Percentiles rank a stretch among this genome's conserved stretches.
phyloP scores from a whole-genome alignment of 2,113 vertebrate species.

The Cyanocitta stelleri region DNA sequence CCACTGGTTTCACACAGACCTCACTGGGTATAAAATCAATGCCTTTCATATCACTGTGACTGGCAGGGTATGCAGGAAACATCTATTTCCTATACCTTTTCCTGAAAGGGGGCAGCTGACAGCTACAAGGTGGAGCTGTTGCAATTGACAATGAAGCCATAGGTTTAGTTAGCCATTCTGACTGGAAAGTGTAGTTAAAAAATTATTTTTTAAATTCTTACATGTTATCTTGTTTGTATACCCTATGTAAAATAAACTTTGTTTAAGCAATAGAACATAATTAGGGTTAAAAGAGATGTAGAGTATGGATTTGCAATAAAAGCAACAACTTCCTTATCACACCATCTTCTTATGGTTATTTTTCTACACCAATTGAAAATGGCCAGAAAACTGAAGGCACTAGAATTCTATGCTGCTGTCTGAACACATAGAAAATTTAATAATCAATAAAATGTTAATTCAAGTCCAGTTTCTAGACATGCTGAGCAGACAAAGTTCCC shows the following conservation, averaged over 20 bases:
- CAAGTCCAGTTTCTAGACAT: neutral
- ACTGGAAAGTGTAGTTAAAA: neutral
- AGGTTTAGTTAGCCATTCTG: neutral
- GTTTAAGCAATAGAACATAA: neutral
- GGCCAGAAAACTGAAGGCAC: neutral
- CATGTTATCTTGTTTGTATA: neutral
- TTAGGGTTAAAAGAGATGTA: neutral
- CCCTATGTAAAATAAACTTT: neutral
- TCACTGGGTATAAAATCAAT: neutral
- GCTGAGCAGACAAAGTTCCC: neutral
- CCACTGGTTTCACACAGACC: neutral
- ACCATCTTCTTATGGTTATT: neutral
- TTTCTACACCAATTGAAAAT: neutral
- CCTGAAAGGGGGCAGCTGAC: neutral
- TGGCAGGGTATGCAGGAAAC: neutral
- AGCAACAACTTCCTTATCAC: neutral
- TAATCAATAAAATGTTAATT: slow-evolving; percentile 13
- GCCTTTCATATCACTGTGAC: neutral
- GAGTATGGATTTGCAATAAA: neutral
- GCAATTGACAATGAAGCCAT: neutral
- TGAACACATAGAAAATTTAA: neutral
- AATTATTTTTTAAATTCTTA: neutral
- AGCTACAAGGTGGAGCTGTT: neutral
- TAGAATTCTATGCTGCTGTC: neutral
- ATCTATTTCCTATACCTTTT: neutral